Evolutionary conservation across 2,797 vertebrate species (phyloP), one percentile per base, ranked within the genome.

Genomic region (Melanotaenia pygmaea): DNA sequence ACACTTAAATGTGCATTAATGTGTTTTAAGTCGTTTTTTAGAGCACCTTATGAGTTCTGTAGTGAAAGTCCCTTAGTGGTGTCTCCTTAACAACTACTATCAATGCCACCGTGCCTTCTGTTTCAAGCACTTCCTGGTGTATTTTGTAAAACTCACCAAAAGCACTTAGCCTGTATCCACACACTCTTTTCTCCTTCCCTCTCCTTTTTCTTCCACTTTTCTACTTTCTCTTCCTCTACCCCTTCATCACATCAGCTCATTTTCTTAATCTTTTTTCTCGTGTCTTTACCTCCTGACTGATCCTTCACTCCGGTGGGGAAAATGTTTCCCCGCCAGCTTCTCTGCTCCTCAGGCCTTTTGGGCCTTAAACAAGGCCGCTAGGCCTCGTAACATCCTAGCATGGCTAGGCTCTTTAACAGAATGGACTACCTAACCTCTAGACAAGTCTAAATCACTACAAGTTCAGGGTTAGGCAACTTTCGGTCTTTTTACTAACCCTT

Each of bases 51-150:
- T 91, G 82, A 82, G 85, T 92, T 92, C 54, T 24, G 83, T 91
- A 80, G 92, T 94, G 74, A 89, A 91, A 85, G 92, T 92, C 92
- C 90, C 84, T 91, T 86, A 87, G 91, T 94, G 93, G 92, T 94
- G 92, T 94, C 87, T 94, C 86, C 88, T 89, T 91, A 90, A 93
- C 92, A 90, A 91, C 91, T 91, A 92, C 91, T 93, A 93, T 94
- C 91, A 90, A 93, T 83, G 91, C 95, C 94, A 94, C 92, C 84
- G 95, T 95, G 95, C 95, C 95, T 95, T 95, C 94, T 93, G 93
- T 94, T 93, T 94, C 91, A 93, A 93, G 94, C 94, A 95, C 94
- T 95, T 95, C 94, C 94, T 94, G 89, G 88, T 94, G 92, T 94
- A 92, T 93, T 94, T 93, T 94, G 91, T 94, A 94, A 90, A 92